Evolutionary conservation across 2,113 vertebrate species (phyloP), one percentile per base, ranked within the genome.

Genomic region (Ciconia maguari): DNA sequence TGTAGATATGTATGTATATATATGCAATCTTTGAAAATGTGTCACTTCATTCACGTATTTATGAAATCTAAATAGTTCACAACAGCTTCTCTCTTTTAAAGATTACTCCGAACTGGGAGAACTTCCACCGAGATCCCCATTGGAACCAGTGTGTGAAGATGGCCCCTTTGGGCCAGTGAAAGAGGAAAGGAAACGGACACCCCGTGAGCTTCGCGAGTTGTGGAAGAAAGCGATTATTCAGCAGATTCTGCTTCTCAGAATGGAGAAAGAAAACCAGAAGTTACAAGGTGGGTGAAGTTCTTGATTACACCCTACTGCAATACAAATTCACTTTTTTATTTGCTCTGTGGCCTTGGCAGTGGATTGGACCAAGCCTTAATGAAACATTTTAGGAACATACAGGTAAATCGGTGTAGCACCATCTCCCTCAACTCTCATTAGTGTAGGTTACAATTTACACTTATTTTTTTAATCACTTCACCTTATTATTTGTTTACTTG

Each of bases 261-360:
- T 99, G 99, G 99, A 99, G 97, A 99, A 97, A 60, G 99, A 99
- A 96, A 99, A 99, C 90, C 99, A 99, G 97, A 99, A 99, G 72
- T 98, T 99, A 29, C 99, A 99, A 98, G 99, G 99, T 99, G 74
- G 93, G 98, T 93, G 83, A 76, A 58, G 16, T 52, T 72, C 61
- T 75, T 78, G 20, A 11, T n/a, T 32, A 13, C 6, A 55, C 10
- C 6, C 22, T 76, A 21, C 36, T 83, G 70, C 30, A 64, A 4
- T 52, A n/a, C 16, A 75, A 41, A 18, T 62, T 79, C 16, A 57
- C 16, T 42, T 66, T 61, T 78, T n/a, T 11, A 6, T 64, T 80
- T 86, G 48, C 24, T 60, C 64, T 91, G 27, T 68, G 34, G 16
- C 46, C 36, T 91, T 87, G 32, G 7, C 72, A 60, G 36, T 60